Evolutionary conservation across 2,797 vertebrate genomes (phyloP).

Genomic region (Simalia tracyae): DNA sequence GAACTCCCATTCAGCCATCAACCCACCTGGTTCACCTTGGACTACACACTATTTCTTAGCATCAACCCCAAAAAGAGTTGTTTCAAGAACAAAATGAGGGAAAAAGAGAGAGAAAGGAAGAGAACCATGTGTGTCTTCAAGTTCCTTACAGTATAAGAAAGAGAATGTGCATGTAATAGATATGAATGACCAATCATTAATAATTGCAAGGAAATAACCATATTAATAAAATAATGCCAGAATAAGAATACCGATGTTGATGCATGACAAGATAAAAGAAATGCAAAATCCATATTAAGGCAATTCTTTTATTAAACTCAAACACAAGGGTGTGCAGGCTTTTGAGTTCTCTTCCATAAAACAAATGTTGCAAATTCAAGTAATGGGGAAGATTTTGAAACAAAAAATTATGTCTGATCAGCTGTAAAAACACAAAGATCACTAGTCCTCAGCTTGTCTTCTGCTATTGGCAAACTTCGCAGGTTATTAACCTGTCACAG

Average conservation of each 20-base stretch:
- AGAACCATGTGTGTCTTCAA: background rate
- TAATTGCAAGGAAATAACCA: background rate
- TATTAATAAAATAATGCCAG: background rate
- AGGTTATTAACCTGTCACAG: background rate
- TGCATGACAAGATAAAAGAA: background rate
- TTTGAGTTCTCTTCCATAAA: background rate
- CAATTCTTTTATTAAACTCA: background rate
- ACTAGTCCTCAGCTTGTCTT: background rate
- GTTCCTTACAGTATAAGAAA: background rate
- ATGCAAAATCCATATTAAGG: background rate
- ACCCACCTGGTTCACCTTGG: background rate
- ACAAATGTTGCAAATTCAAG: background rate
- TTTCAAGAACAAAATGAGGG: background rate
- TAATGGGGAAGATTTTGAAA: background rate
- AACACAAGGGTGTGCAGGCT: background rate
- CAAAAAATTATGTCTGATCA: background rate
- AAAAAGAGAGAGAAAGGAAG: background rate
- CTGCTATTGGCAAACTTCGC: background rate
- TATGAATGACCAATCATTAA: background rate
- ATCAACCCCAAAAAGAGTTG: background rate
- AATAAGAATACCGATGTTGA: background rate
- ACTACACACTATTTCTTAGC: background rate
- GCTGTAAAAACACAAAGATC: background rate
- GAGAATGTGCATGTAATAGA: background rate
- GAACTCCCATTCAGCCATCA: background rate